Evolutionary conservation across 2,888 invertebrate species (phyloP).

Genomic region (Biston betularia): DNA sequence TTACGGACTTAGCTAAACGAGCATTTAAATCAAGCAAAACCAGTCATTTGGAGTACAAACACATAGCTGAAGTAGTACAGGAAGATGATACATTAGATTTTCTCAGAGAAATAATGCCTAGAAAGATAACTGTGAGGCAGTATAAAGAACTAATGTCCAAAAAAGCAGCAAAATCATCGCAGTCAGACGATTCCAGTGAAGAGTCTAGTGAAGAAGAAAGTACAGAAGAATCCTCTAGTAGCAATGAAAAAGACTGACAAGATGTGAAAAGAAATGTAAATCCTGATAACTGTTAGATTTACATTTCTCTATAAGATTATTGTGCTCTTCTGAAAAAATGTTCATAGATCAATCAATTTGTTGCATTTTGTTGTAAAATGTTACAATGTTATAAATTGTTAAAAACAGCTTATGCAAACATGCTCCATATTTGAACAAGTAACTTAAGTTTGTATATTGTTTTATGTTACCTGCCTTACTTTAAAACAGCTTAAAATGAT

Average conservation of each 20-base stretch:
- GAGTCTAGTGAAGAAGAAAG: slow-evolving; percentile 60
- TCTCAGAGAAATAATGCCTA: slow-evolving; percentile 90
- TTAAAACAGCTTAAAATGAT: too few relatives aligned
- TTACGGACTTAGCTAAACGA: slow-evolving; percentile 88
- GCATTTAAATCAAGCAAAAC: slow-evolving; percentile 84
- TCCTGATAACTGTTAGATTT: background rate
- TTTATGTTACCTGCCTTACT: too few relatives aligned
- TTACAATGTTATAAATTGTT: too few relatives aligned
- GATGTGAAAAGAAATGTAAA: too few relatives aligned
- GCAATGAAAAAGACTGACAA: slow-evolving; percentile 64
- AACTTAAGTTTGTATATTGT: too few relatives aligned
- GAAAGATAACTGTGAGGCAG: slow-evolving; percentile 89
- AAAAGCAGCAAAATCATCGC: slow-evolving; percentile 70
- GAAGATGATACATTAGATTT: slow-evolving; percentile 89
- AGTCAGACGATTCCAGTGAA: slow-evolving; percentile 70
- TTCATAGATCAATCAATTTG: too few relatives aligned
- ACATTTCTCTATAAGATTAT: background rate
- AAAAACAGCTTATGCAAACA: background rate
- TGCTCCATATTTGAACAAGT: background rate
- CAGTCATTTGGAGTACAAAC: slow-evolving; percentile 88
- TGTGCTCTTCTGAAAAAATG: too few relatives aligned
- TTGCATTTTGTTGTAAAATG: too few relatives aligned
- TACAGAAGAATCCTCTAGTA: slow-evolving; percentile 71
- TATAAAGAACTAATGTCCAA: slow-evolving; percentile 89
- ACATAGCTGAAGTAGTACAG: slow-evolving; percentile 90